These are phyloP conservation scores for Platichthys stellatus DNA, from an alignment of 2,113 vertebrate species.

Conservation along the genomic window DNA sequence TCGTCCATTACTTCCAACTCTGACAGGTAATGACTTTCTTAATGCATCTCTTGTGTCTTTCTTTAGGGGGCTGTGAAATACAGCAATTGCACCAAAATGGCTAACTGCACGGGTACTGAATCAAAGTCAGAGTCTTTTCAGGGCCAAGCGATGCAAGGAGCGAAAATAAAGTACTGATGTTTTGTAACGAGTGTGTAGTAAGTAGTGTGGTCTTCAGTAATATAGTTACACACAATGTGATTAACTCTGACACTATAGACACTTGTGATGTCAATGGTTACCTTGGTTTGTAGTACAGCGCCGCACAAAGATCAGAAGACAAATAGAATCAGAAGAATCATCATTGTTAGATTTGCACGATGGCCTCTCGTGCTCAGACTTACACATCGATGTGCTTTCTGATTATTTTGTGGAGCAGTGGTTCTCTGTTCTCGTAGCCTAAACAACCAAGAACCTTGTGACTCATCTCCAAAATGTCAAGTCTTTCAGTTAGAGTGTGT, in stretches of 20 bases:
- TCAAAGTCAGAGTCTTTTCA: neutral
- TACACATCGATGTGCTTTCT: neutral
- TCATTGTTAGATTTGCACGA: too few relatives aligned
- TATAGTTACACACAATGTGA: too few relatives aligned
- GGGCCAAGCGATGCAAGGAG: neutral
- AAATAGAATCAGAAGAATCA: neutral
- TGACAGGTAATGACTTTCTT: conserved; percentile 6
- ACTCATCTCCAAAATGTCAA: conserved; percentile 55
- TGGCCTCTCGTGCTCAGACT: neutral
- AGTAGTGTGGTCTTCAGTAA: too few relatives aligned
- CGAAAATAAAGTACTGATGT: neutral
- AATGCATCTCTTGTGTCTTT: neutral
- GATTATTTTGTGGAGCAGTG: conserved; percentile 33
- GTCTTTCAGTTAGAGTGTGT: neutral
- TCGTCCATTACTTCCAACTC: conserved; percentile 11
- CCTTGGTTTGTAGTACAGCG: too few relatives aligned
- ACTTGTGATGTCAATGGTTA: too few relatives aligned
- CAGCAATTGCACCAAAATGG: conserved; percentile 19
- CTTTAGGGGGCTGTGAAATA: neutral
- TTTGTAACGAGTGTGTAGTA: too few relatives aligned
- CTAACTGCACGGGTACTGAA: neutral
- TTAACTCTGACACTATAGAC: too few relatives aligned
- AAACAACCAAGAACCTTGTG: conserved; percentile 38
- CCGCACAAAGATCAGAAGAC: too few relatives aligned
- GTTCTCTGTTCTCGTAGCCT: conserved; percentile 26